Conservation (phyloP, 1,140 invertebrate genomes). For the Olivierus martensii region DNA sequence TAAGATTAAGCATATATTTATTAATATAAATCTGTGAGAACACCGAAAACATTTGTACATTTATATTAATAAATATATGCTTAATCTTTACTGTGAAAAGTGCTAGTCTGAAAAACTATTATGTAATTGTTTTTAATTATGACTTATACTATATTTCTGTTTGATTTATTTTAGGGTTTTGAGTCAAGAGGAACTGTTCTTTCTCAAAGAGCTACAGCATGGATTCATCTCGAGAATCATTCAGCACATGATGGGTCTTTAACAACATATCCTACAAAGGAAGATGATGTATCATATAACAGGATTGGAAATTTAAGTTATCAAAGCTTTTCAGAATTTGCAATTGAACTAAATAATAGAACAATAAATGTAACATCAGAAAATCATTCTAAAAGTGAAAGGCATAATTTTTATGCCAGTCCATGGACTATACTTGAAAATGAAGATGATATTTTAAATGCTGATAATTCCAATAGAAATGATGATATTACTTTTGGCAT, state of each 20-base stretch:
- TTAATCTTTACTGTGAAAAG: too few relatives aligned
- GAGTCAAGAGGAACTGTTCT: constrained; percentile 73
- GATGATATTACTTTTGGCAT: too few relatives aligned
- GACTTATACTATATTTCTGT: neutral
- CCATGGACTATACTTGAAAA: neutral
- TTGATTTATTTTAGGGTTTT: constrained; percentile 43
- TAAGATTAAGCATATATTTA: too few relatives aligned
- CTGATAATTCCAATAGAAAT: too few relatives aligned
- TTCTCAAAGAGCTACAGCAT: constrained; percentile 58
- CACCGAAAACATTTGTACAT: too few relatives aligned
- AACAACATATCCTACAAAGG: constrained; percentile 50
- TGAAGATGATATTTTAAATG: too few relatives aligned
- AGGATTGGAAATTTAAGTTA: neutral
- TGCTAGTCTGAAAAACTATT: too few relatives aligned
- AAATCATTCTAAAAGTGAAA: constrained; percentile 3
- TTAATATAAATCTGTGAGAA: too few relatives aligned
- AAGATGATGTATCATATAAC: constrained; percentile 3
- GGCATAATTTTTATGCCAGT: neutral
- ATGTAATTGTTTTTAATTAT: neutral
- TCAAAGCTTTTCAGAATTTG: neutral
- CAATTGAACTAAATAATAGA: constrained; percentile 9
- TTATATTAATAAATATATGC: too few relatives aligned
- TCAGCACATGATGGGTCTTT: constrained; percentile 49
- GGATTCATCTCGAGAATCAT: constrained; percentile 65
- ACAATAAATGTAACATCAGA: constrained; percentile 3